These are phyloP conservation scores for Microplitis deprimator DNA, from an alignment of 2,888 invertebrate genomes.

Conservation along the genomic window DNA sequence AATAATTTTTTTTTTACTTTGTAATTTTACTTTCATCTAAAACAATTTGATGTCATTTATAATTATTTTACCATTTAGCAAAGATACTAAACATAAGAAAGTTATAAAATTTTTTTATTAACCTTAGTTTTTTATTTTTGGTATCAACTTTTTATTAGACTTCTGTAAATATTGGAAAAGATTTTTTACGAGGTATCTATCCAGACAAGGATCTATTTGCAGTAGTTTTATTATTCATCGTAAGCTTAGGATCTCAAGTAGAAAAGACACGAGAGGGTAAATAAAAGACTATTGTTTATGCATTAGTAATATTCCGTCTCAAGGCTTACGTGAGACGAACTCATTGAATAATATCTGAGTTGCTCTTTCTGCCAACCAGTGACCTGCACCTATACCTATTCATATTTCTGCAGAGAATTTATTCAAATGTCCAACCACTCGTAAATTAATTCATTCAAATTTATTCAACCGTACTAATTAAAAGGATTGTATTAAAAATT, in stretches of 20 bases:
- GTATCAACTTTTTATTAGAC: background rate
- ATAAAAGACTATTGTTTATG: conserved; percentile 65
- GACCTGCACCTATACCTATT: background rate
- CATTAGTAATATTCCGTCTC: conserved; percentile 56
- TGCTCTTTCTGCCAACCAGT: conserved; percentile 1
- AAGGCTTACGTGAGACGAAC: conserved; percentile 16
- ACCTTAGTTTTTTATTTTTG: background rate
- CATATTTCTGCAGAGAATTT: background rate
- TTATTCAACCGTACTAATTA: background rate
- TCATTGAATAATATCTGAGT: conserved; percentile 19
- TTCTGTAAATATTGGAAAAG: background rate
- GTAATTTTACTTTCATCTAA: background rate
- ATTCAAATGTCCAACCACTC: background rate
- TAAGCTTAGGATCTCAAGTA: conserved; percentile 48
- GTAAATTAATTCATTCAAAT: conserved; percentile 1
- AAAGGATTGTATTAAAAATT: background rate
- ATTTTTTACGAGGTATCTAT: background rate
- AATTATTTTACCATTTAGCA: background rate
- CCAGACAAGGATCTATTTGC: background rate
- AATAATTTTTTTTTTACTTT: too few species aligned
- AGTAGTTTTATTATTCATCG: conserved; percentile 63
- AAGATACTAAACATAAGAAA: background rate
- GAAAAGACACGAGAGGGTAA: conserved; percentile 51
- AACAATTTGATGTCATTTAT: background rate
- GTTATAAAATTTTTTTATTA: background rate